Percentiles rank a stretch among this genome's conserved stretches.
Conservation (phyloP, 2,797 vertebrate genomes). For the Clarias laeviceps region DNA sequence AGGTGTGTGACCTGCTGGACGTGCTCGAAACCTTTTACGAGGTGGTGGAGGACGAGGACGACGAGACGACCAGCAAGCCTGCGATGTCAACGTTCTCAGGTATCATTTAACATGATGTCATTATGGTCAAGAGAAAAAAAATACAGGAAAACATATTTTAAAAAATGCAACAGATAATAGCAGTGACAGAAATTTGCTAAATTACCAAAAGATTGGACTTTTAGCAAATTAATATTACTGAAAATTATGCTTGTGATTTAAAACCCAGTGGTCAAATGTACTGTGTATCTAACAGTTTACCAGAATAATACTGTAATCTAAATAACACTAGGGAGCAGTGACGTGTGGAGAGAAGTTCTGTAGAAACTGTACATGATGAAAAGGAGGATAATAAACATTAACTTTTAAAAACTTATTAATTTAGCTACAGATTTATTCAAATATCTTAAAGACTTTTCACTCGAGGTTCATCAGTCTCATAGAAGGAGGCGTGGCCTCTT, state of each 20-base stretch:
- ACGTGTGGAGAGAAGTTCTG: conserved; percentile 70
- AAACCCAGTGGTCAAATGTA: not conserved
- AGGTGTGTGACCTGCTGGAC: conserved; percentile 88
- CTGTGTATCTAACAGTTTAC: not conserved
- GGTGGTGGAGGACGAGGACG: conserved; percentile 73
- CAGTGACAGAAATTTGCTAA: not conserved
- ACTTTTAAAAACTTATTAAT: not conserved
- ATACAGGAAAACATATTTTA: conserved; percentile 44
- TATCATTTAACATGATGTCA: not conserved
- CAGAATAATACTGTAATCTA: not conserved
- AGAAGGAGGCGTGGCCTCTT: not conserved
- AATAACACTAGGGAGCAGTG: conserved; percentile 67
- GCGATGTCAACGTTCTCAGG: conserved; percentile 29
- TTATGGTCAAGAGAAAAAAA: not conserved
- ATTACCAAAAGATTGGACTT: not conserved
- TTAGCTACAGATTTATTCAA: not conserved
- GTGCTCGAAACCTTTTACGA: conserved; percentile 91
- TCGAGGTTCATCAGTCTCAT: not conserved
- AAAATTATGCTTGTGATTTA: not conserved
- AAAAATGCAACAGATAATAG: not conserved
- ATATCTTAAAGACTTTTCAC: not conserved
- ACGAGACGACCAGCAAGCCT: conserved; percentile 42
- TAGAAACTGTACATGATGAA: conserved; percentile 71
- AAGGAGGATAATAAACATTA: conserved; percentile 64
- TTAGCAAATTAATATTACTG: not conserved